These are phyloP conservation scores for Enteromius argenteus DNA, from an alignment of 2,797 vertebrate species.

Conservation along the genomic window DNA sequence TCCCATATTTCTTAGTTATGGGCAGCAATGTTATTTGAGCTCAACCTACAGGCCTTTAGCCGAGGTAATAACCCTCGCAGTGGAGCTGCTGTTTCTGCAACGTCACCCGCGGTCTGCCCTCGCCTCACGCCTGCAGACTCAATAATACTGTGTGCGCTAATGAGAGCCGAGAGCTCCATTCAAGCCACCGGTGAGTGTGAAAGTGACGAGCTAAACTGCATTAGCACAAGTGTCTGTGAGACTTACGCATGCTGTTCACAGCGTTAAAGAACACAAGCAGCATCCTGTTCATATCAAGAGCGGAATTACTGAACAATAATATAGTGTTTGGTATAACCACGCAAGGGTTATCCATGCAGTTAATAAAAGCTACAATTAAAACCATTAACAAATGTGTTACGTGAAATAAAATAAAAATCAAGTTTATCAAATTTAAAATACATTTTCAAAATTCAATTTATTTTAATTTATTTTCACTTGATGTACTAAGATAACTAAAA, in stretches of 20 bases:
- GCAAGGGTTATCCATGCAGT: background rate
- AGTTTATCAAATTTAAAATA: background rate
- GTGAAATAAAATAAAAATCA: background rate
- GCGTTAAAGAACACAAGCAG: background rate
- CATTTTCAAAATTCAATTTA: background rate
- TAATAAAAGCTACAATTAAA: background rate
- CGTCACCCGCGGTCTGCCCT: background rate
- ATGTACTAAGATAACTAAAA: background rate
- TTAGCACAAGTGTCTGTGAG: conserved; percentile 24
- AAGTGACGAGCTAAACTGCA: conserved; percentile 30
- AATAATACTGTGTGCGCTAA: conserved; percentile 48
- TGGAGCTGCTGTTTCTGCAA: background rate
- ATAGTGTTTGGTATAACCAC: background rate
- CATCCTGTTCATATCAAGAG: background rate
- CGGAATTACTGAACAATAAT: background rate
- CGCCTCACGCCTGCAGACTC: conserved; percentile 43
- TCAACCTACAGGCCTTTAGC: conserved; percentile 16
- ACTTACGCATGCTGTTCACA: conserved; percentile 21
- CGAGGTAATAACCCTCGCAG: conserved; percentile 47
- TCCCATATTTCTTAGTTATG: conserved; percentile 30
- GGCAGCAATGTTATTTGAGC: conserved; percentile 30
- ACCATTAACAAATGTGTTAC: background rate
- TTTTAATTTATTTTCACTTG: background rate
- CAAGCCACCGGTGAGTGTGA: conserved; percentile 27
- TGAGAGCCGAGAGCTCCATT: conserved; percentile 52